phyloP scores from a whole-genome alignment of 2,888 invertebrate genomes.

The Phaonia tiefii region DNA sequence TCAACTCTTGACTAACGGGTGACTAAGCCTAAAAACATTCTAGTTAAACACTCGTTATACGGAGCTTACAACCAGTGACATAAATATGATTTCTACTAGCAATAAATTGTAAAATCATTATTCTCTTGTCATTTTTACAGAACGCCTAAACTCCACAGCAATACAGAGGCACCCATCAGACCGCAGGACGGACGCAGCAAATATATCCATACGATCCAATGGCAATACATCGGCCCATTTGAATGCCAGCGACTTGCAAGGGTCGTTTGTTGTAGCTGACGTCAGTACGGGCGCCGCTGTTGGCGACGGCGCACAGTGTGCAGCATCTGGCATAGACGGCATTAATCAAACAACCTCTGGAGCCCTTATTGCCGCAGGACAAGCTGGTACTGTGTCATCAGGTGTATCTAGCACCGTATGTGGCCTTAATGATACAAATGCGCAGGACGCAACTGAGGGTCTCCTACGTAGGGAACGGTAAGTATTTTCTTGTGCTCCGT shows the following conservation, averaged over 20 bases:
- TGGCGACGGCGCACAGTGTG: slow-evolving; percentile 51
- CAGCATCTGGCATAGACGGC: slow-evolving; percentile 58
- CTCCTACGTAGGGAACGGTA: slow-evolving; percentile 75
- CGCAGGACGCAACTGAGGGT: slow-evolving; percentile 76
- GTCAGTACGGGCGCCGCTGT: slow-evolving; percentile 59
- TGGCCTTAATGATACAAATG: slow-evolving; percentile 72
- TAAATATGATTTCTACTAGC: background rate
- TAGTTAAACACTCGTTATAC: no score
- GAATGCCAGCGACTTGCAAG: slow-evolving; percentile 73
- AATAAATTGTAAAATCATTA: background rate
- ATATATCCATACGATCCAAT: slow-evolving; percentile 76
- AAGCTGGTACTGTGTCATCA: slow-evolving; percentile 57
- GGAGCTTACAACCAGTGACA: no score
- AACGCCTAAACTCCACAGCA: slow-evolving; percentile 78
- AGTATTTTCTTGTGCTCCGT: slow-evolving; percentile 31
- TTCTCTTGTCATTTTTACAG: slow-evolving; percentile 68
- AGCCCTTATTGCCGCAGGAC: slow-evolving; percentile 66
- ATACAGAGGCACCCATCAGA: slow-evolving; percentile 80
- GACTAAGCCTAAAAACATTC: no score
- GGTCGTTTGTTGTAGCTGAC: slow-evolving; percentile 71
- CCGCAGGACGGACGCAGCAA: slow-evolving; percentile 78
- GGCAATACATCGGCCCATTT: slow-evolving; percentile 72
- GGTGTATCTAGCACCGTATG: slow-evolving; percentile 49
- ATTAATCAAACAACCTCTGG: slow-evolving; percentile 50
- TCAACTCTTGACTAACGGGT: no score